Conservation (phyloP, 2,113 vertebrate genomes). For the Shinisaurus crocodilurus region DNA sequence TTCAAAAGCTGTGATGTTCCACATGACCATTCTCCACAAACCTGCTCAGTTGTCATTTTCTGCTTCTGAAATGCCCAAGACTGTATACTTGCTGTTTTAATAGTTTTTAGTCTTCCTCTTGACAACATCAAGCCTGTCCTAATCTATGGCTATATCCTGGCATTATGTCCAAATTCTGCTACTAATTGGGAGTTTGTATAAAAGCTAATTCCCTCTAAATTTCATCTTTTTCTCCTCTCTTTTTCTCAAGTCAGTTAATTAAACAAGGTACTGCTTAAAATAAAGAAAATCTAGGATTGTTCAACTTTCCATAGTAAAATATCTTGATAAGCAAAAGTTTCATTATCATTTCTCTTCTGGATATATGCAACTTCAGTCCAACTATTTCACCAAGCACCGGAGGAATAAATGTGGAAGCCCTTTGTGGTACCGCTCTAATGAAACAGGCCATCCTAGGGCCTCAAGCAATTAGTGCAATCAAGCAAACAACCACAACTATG, state of each 20-base stretch:
- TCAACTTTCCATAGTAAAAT: background rate
- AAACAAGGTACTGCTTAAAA: background rate
- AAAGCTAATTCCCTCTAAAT: background rate
- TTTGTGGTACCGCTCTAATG: background rate
- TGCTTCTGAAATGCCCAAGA: background rate
- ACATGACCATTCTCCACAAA: background rate
- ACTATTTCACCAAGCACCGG: background rate
- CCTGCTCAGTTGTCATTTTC: background rate
- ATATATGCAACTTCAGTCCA: background rate
- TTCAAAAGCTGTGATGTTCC: background rate
- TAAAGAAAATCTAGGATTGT: background rate
- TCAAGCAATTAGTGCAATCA: background rate
- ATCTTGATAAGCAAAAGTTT: background rate
- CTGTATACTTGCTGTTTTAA: background rate
- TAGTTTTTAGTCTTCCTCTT: background rate
- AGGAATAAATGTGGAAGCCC: background rate
- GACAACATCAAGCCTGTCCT: background rate
- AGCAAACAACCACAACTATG: background rate
- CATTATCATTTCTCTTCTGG: background rate
- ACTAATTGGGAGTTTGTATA: background rate
- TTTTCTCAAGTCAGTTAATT: background rate
- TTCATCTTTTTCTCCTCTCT: background rate
- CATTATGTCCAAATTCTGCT: background rate
- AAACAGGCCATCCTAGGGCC: no score
- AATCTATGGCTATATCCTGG: background rate